These are phyloP conservation scores for Emberiza fucata DNA, from an alignment of 2,113 vertebrate species.

Conservation along the genomic window DNA sequence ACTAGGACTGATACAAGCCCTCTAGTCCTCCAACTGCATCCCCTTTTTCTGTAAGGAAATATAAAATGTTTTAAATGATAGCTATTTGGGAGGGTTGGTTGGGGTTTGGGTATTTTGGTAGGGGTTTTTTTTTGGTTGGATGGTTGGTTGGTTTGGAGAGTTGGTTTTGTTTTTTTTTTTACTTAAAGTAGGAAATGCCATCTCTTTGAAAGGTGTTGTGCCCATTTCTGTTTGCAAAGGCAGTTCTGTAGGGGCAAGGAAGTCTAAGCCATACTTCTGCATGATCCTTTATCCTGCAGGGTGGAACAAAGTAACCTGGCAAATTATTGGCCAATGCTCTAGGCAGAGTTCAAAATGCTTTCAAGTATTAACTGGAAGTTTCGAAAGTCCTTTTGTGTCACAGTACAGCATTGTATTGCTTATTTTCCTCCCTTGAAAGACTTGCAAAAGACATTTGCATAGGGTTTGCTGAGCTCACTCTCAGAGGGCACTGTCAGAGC, in stretches of 20 bases:
- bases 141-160: background rate
- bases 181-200: background rate
- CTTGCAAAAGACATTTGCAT: constrained; percentile 28
- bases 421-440: background rate
- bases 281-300: background rate
- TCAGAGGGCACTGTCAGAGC: background rate
- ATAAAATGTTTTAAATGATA: background rate
- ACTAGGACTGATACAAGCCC: background rate
- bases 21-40: background rate
- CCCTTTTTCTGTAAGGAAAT: background rate
- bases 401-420: background rate
- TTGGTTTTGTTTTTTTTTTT: background rate
- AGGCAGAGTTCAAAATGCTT: background rate
- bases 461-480: constrained; percentile 17
- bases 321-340: background rate
- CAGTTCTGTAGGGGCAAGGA: background rate
- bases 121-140: background rate
- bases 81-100: background rate
- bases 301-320: background rate
- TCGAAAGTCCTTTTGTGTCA: constrained; percentile 5
- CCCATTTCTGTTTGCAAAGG: background rate
- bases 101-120: background rate
- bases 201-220: background rate
- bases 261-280: background rate
- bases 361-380: constrained; percentile 23